phyloP scores from a whole-genome alignment of 2,888 invertebrate species.

The Drosophila kokeensis region DNA sequence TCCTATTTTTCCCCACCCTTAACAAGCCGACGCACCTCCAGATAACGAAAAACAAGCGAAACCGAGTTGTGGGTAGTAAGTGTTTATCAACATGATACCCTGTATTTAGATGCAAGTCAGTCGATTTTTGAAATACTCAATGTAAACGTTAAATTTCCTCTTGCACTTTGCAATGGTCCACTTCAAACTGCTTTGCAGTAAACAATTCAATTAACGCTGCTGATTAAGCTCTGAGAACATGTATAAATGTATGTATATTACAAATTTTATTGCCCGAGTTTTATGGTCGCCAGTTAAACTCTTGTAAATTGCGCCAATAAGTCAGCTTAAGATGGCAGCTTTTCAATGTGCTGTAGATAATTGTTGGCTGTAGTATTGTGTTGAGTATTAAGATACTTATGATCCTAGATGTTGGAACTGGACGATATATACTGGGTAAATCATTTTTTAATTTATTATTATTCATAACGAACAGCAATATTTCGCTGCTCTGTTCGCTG shows the following conservation, averaged over 20 bases:
- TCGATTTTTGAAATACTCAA: background rate
- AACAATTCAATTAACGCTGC: constrained; percentile 3
- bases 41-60: constrained; percentile 15
- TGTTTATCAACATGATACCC: constrained; percentile 43
- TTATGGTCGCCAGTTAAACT: background rate
- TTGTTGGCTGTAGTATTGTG: background rate
- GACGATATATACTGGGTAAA: background rate
- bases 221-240: background rate
- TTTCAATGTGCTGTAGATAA: background rate
- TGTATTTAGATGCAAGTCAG: constrained; percentile 5
- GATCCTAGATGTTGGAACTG: background rate
- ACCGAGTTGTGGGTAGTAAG: background rate
- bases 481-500: constrained; percentile 5
- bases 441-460: background rate
- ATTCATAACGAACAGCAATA: background rate
- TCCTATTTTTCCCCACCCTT: background rate
- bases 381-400: background rate
- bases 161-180: background rate
- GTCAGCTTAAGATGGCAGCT: constrained; percentile 2
- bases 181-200: background rate
- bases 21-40: background rate
- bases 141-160: background rate
- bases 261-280: background rate
- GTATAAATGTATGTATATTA: background rate
- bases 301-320: background rate